Evolutionary conservation across 2,113 vertebrate species (phyloP).

Genomic region (Cygnus buccinator): DNA sequence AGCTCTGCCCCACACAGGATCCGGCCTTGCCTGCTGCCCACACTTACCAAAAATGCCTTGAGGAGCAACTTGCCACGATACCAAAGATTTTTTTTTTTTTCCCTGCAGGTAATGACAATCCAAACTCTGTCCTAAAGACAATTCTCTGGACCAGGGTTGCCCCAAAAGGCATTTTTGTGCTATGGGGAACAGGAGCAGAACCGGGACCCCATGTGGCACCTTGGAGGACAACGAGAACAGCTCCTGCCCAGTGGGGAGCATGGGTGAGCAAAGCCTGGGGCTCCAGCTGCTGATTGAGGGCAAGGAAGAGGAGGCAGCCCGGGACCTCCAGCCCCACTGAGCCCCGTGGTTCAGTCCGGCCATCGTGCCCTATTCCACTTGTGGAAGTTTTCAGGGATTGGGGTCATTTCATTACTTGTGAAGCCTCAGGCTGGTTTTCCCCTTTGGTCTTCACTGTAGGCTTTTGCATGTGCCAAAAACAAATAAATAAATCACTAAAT

Average conservation of each 20-base stretch:
- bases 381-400: background rate
- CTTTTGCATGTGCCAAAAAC: background rate
- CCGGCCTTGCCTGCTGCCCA: background rate
- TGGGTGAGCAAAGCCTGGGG: background rate
- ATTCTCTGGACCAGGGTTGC: slow-evolving; percentile 60
- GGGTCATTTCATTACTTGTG: background rate
- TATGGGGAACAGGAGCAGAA: slow-evolving; percentile 14
- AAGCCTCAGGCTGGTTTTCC: background rate
- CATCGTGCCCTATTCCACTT: rapidly evolving
- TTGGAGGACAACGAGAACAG: background rate
- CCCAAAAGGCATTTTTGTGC: slow-evolving; percentile 12
- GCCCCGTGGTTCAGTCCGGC: background rate
- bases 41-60: slow-evolving; percentile 31
- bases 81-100: slow-evolving; percentile 67
- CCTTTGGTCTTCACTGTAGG: rapidly evolving
- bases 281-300: background rate
- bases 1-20: rapidly evolving
- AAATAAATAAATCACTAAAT: rapidly evolving
- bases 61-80: slow-evolving; percentile 59
- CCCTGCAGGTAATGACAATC: slow-evolving; percentile 71
- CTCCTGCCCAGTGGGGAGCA: background rate
- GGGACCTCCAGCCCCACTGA: background rate
- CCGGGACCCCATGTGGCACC: rapidly evolving
- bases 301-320: background rate
- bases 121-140: slow-evolving; percentile 54